Evolutionary conservation across 2,888 invertebrate species (phyloP).

Genomic region (Athalia circularis): DNA sequence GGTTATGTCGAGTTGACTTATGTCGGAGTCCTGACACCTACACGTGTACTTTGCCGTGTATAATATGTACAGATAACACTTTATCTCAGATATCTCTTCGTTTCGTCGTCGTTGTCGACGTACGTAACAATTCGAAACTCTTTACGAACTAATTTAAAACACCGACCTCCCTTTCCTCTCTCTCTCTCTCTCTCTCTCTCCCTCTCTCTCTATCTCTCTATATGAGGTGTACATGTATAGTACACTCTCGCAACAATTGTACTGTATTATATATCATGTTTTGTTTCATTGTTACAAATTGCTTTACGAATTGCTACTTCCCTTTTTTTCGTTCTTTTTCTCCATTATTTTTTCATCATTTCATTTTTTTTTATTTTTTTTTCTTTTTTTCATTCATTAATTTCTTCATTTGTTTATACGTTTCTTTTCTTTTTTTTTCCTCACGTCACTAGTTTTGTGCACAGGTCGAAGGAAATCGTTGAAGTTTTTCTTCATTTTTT

Average conservation of each 20-base stretch:
- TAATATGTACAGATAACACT: neutral
- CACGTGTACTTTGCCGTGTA: neutral
- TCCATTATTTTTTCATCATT: neutral
- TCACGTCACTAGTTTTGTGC: no score
- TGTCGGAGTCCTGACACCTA: neutral
- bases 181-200: no score
- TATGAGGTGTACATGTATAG: no score
- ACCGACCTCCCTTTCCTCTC: no score
- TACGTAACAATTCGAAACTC: neutral
- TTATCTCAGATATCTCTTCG: neutral
- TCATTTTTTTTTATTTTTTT: no score
- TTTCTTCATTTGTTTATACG: no score
- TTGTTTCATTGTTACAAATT: slow-evolving; percentile 28
- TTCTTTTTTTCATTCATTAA: neutral
- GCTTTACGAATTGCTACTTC: slow-evolving; percentile 20
- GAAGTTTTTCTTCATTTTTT: no score
- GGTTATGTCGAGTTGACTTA: neutral
- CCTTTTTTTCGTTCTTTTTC: neutral
- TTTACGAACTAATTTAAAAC: slow-evolving; percentile 5
- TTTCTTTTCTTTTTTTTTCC: no score
- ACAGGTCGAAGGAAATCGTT: no score
- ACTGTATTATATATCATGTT: neutral
- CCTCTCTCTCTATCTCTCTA: no score
- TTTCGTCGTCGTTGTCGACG: neutral
- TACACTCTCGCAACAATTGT: no score